These are phyloP conservation scores for Saxidomus purpurata DNA, from an alignment of 1,140 invertebrate species.

Conservation along the genomic window DNA sequence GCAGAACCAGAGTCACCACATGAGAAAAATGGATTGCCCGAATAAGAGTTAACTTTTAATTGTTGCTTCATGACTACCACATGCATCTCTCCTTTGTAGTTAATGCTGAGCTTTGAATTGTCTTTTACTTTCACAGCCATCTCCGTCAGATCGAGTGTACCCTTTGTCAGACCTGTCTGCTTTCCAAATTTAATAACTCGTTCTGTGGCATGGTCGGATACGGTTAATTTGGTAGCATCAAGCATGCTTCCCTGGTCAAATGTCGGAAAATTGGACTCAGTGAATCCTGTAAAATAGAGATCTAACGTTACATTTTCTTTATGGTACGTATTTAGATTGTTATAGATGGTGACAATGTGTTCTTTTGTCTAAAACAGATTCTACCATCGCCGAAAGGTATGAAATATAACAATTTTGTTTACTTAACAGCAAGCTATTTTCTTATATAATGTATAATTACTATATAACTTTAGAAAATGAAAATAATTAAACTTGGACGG, in stretches of 20 bases:
- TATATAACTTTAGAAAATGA: too few relatives aligned
- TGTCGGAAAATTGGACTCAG: neutral
- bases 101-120: neutral
- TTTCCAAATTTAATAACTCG: neutral
- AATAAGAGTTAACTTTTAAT: neutral
- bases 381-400: too few relatives aligned
- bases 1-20: neutral
- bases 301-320: neutral
- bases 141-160: neutral
- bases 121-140: neutral
- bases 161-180: neutral
- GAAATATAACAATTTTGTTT: too few relatives aligned
- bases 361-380: too few relatives aligned
- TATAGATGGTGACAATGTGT: too few relatives aligned
- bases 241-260: neutral
- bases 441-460: too few relatives aligned
- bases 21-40: neutral
- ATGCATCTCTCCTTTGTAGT: neutral
- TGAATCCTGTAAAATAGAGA: neutral
- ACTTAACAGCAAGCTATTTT: too few relatives aligned
- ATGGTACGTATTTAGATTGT: too few relatives aligned
- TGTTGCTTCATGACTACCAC: neutral
- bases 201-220: neutral
- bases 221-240: neutral
- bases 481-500: too few relatives aligned